These are phyloP conservation scores for Mormyrops boulengeri DNA, from an alignment of 2,797 vertebrate genomes.

Conservation along the genomic window DNA sequence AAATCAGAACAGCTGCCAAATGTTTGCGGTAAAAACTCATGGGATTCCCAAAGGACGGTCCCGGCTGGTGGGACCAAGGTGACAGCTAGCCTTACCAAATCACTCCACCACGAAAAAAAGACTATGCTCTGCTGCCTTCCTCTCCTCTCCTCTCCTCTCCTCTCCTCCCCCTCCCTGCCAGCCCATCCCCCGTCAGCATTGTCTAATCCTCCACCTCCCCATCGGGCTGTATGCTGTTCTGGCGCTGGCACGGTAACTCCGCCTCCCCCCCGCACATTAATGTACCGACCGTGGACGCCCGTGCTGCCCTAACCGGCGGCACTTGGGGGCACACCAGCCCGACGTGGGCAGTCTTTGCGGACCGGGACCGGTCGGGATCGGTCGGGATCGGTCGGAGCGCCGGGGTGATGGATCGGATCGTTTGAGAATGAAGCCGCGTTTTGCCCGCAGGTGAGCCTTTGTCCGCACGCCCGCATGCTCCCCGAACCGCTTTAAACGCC, in stretches of 20 bases:
- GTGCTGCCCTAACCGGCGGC: background rate
- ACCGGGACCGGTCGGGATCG: background rate
- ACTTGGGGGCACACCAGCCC: background rate
- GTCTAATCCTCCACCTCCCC: background rate
- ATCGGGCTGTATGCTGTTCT: background rate
- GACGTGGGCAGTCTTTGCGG: background rate
- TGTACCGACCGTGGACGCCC: background rate
- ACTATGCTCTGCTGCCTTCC: background rate
- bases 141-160: background rate
- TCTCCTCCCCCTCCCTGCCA: background rate
- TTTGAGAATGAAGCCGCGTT: background rate
- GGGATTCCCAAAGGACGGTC: background rate
- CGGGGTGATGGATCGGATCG: background rate
- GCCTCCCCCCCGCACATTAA: background rate
- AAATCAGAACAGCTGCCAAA: background rate
- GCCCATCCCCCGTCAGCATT: constrained; percentile 3
- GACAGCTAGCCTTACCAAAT: background rate
- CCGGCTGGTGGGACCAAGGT: background rate
- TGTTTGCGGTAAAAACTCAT: background rate
- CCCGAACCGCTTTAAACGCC: background rate
- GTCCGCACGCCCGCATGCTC: background rate
- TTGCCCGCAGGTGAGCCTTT: background rate
- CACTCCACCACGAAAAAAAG: background rate
- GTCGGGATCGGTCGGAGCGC: background rate
- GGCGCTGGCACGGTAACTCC: background rate